Conservation (phyloP, 37 sponge, comb jelly and placozoan species). For the Lycopodina hypogea region DNA sequence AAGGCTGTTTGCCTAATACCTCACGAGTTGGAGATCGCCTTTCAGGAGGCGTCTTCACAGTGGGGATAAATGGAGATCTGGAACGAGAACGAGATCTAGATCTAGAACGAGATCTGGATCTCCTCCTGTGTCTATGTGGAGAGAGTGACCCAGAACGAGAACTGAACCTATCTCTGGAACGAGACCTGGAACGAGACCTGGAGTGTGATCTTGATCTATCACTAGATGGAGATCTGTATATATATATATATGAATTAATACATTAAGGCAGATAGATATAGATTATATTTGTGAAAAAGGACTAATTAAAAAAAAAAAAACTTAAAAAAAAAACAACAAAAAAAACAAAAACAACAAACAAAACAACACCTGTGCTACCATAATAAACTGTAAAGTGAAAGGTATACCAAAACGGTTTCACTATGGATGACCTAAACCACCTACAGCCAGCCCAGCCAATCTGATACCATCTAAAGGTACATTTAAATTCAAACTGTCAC, state of each 20-base stretch:
- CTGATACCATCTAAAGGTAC: no score
- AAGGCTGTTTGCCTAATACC: neutral
- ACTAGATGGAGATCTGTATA: conserved; percentile 32
- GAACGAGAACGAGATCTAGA: conserved; percentile 31
- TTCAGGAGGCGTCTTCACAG: conserved; percentile 26
- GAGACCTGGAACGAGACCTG: conserved; percentile 39
- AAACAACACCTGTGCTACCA: no score
- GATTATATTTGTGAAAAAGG: neutral
- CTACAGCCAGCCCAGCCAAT: no score
- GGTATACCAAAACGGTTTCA: no score
- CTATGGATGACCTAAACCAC: no score
- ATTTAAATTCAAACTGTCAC: no score
- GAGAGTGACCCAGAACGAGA: conserved; percentile 65
- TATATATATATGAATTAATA: no score
- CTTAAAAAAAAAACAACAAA: neutral
- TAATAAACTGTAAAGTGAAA: no score
- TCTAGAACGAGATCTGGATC: conserved; percentile 55
- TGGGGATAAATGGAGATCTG: conserved; percentile 63
- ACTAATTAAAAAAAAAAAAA: neutral
- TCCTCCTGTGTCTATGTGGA: conserved; percentile 33
- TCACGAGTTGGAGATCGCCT: neutral
- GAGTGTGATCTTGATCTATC: conserved; percentile 49
- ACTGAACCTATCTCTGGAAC: conserved; percentile 40
- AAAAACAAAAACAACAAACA: no score
- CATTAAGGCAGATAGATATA: no score